Evolutionary conservation across 1,140 invertebrate species (phyloP).

Genomic region (Drosophila equinoxialis): DNA sequence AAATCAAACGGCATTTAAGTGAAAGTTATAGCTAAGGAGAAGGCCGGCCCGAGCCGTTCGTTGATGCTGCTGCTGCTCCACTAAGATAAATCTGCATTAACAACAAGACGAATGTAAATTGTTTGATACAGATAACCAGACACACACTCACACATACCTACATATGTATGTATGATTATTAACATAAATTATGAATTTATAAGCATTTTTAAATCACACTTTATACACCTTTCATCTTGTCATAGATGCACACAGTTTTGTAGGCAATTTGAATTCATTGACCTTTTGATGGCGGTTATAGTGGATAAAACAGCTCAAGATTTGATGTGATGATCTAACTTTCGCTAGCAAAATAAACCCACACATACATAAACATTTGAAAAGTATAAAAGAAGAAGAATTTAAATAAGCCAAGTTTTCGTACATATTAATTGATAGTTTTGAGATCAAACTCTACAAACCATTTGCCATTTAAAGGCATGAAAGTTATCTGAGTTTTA

Average conservation of each 20-base stretch:
- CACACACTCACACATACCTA: neutral
- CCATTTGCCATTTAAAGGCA: neutral
- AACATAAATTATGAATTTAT: conserved; percentile 24
- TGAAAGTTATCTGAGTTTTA: neutral
- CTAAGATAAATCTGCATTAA: conserved; percentile 27
- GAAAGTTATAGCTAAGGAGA: conserved; percentile 33
- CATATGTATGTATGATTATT: neutral
- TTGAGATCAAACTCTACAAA: neutral
- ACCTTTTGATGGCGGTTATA: neutral
- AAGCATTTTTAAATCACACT: conserved; percentile 13
- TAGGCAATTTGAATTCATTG: conserved; percentile 17
- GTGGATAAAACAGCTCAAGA: conserved; percentile 4
- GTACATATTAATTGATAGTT: too few species aligned
- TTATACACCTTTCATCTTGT: conserved; percentile 3
- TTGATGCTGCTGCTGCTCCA: conserved; percentile 29
- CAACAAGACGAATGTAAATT: conserved; percentile 23
- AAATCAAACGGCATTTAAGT: conserved; percentile 28
- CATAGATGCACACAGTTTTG: neutral
- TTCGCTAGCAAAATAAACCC: neutral
- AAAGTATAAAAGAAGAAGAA: too few species aligned
- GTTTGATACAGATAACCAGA: conserved; percentile 14
- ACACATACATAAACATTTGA: neutral
- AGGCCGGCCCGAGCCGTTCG: neutral
- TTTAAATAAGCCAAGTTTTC: too few species aligned
- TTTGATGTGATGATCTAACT: neutral